These are phyloP conservation scores for Urosaurus nigricauda DNA, from an alignment of 2,797 vertebrate genomes.

Conservation along the genomic window DNA sequence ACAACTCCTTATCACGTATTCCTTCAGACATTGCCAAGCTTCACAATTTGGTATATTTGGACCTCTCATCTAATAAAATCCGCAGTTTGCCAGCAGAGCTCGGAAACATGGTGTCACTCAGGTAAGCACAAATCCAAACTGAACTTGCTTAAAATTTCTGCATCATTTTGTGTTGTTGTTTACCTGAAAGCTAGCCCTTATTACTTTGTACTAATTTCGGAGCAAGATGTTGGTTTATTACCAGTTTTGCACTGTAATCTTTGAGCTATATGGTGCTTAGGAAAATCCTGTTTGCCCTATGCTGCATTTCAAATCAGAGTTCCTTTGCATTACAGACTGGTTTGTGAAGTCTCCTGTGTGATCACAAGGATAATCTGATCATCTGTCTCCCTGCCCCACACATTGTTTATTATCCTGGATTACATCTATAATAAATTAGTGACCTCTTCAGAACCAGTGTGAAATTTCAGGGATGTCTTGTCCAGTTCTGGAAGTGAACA, in stretches of 20 bases:
- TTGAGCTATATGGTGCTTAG: background rate
- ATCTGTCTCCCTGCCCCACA: background rate
- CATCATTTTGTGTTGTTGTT: background rate
- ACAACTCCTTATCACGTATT: slow-evolving; percentile 97
- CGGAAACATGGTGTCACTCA: slow-evolving; percentile 99
- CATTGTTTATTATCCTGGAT: background rate
- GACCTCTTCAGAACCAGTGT: background rate
- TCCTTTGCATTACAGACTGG: background rate
- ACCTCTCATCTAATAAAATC: slow-evolving; percentile 98
- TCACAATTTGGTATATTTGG: slow-evolving; percentile 98
- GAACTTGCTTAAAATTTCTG: slow-evolving; percentile 15
- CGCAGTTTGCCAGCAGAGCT: slow-evolving; percentile 98
- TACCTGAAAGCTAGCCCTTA: background rate
- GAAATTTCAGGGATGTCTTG: background rate
- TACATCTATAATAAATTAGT: background rate
- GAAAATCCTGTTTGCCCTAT: background rate
- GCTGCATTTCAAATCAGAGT: background rate
- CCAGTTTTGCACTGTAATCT: background rate
- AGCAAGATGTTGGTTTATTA: background rate
- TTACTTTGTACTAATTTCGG: background rate
- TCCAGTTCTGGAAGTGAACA: background rate
- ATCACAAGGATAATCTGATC: background rate
- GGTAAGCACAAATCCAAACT: slow-evolving; percentile 75
- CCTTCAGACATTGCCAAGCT: slow-evolving; percentile 99
- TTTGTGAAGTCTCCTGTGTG: background rate